Evolutionary conservation across 2,888 invertebrate species (phyloP), one percentile per base, ranked within the genome.

Genomic region (Furcula furcula): DNA sequence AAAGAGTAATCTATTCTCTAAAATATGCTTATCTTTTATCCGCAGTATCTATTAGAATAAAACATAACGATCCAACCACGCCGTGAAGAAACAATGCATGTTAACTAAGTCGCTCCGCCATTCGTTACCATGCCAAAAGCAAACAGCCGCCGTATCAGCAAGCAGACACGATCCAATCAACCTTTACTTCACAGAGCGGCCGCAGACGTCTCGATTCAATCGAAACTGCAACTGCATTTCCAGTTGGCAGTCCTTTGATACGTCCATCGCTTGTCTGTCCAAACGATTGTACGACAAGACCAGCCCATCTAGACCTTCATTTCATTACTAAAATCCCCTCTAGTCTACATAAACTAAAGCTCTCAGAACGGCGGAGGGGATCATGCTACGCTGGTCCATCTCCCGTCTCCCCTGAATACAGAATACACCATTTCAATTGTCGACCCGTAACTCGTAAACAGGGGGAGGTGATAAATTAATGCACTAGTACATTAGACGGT

Each of bases 201-300:
- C 84, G 79, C 83, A 81, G 79, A 81, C 85, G 78, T 81, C 79
- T 73, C 77, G 80, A 85, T 85, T 81, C 82, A 85, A 86, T 86
- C 81, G 76, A 68, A 80, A 78, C 79, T 79, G 83, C 83, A 80
- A 83, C 83, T 85, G 86, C 84, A 82, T 82, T 80, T 80, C 73
- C 79, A 80, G 79, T 76, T 76, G 75, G 77, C 65, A 71, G 64
- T 75, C 82, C 86, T 87, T 87, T 87, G 85, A 87, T 84, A 79
- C 81, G 84, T 86, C 87, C 86, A 81, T 85, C 87, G 82, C 70
- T 82, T 87, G 87, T 87, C 87, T 83, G 80, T 84, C 82, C 74
- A 69, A 76, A 80, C 80, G 81, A 85, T 82, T 85, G 82, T 80
- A 64, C 64, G 69, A 64, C 62, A 61, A 59, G 55, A 56, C 85